Evolutionary conservation across 2,888 invertebrate species (phyloP), one percentile per base, ranked within the genome.

Genomic region (Gymnocheta viridis): DNA sequence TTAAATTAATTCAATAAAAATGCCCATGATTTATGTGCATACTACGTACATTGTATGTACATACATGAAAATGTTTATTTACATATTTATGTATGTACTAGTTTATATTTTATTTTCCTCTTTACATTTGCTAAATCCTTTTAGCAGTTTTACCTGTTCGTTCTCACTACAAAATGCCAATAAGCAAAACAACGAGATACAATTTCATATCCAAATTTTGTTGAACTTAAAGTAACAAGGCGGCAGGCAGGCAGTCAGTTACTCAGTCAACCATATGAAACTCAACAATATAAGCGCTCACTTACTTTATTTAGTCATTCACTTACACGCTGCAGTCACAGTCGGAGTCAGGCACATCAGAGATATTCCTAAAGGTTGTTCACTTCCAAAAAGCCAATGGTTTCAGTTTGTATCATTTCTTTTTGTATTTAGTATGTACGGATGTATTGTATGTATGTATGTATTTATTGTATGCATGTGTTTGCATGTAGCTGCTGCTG

Each of bases 331-430:
- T 22, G 47, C 29, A 62, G 60, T 74, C 22, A 38, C 41, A 44
- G 54, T 51, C 35, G 12, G 24, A 32, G 54, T 64, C 70, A 64
- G 38, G 17, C 67, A 73, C 44, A 58, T 70, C 64, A 72, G 24
- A 44, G 2, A 60, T n/a, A n/a, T 19, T 35, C 47, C 54, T 60
- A 66, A 67, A 80, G 82, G 82, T 83, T 83, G 82, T 80, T 80
- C 67, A 83, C 82, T 80, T 79, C 69, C 69, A 54, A 78, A 82
- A 79, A 69, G 56, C 56, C 64, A 76, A 79, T 83, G 49, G 77
- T 82, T 82, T 77, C 41, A 44, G 69, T 77, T 82, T 67, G 67
- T 73, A 64, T 56, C 54, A 54, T 47, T 67, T 35, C 9, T 58
- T 66, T 62, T 49, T n/a, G 54, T 27, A 14, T 38, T 41, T 27